Evolutionary conservation across 2,797 vertebrate genomes (phyloP).

Genomic region (Sylvia borin): DNA sequence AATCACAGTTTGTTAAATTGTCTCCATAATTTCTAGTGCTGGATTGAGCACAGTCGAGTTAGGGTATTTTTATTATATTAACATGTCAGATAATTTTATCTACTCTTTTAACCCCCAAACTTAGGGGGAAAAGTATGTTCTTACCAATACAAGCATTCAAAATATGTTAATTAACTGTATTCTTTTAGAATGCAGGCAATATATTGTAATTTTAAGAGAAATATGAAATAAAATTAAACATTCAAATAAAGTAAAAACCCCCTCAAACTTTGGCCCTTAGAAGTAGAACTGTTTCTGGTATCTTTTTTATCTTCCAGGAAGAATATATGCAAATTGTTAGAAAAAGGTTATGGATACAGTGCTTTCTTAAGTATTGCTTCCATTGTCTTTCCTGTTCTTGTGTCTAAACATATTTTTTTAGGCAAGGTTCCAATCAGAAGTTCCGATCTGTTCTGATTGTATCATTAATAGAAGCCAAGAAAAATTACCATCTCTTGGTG

Average conservation of each 20-base stretch:
- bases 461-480: neutral
- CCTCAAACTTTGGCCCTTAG: neutral
- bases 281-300: neutral
- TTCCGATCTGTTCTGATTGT: neutral
- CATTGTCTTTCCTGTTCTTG: neutral
- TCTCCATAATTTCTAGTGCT: neutral
- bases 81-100: neutral
- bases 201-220: neutral
- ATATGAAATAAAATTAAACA: neutral
- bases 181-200: fast-evolving
- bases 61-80: neutral
- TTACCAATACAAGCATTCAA: neutral
- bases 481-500: neutral
- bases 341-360: neutral
- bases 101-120: neutral
- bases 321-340: neutral
- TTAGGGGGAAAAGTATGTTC: fast-evolving
- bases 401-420: neutral
- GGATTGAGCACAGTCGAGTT: neutral
- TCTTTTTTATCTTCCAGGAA: neutral
- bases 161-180: neutral
- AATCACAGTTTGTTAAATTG: neutral
- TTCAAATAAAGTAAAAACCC: no score
- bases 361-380: neutral
- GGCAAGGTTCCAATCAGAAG: neutral